Percentiles rank a stretch among this genome's conserved stretches.
phyloP scores from a whole-genome alignment of 2,888 invertebrate genomes.

The Liopterus haemorrhoidalis region DNA sequence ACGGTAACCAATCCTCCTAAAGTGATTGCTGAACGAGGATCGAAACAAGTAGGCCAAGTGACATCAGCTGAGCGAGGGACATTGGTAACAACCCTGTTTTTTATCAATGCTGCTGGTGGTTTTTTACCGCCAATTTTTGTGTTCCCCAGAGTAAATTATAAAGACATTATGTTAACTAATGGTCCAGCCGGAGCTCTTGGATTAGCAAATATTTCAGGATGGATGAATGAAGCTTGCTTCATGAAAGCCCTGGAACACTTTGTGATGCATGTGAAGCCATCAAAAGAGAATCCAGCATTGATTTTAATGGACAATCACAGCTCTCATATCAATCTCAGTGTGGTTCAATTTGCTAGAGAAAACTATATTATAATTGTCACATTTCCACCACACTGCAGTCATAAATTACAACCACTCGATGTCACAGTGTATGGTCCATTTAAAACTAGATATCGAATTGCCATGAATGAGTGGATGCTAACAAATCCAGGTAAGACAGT shows the following conservation, averaged over 20 bases:
- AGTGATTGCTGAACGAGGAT: conserved; percentile 25
- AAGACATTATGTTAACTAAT: conserved; percentile 27
- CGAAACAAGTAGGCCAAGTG: conserved; percentile 28
- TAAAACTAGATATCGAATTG: conserved; percentile 23
- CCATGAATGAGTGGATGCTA: conserved; percentile 29
- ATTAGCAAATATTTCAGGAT: conserved; percentile 27
- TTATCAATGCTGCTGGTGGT: conserved; percentile 27
- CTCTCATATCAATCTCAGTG: conserved; percentile 28
- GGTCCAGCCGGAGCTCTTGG: conserved; percentile 28
- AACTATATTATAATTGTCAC: conserved; percentile 25
- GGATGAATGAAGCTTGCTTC: conserved; percentile 30
- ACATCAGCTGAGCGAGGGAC: conserved; percentile 18
- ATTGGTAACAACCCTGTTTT: conserved; percentile 14
- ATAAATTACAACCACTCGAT: conserved; percentile 28
- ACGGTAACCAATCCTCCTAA: conserved; percentile 28
- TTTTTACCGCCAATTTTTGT: conserved; percentile 26
- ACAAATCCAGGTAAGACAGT: conserved; percentile 30
- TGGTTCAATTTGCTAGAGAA: conserved; percentile 26
- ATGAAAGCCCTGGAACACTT: conserved; percentile 29
- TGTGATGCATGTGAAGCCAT: conserved; percentile 28
- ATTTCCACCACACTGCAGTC: conserved; percentile 30
- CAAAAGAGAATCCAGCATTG: conserved; percentile 29
- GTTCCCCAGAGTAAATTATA: conserved; percentile 26
- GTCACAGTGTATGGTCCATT: conserved; percentile 26
- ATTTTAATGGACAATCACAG: conserved; percentile 29